Evolutionary conservation across 1,140 invertebrate genomes (phyloP).

Genomic region (Scaptomyza hsui): DNA sequence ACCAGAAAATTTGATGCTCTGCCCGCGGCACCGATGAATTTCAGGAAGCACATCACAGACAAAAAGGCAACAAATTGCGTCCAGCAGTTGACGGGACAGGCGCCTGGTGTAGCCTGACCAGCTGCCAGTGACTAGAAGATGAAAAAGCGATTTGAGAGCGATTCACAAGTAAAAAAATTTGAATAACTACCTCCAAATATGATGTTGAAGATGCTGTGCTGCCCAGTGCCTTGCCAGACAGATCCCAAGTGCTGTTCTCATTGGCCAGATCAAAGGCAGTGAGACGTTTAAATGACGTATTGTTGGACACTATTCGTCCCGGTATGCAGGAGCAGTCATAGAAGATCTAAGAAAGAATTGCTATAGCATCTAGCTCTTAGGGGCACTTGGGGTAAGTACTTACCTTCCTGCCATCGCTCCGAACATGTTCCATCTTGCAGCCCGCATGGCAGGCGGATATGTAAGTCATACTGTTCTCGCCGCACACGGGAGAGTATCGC

Average conservation of each 20-base stretch:
- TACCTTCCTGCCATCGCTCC: conserved; percentile 83
- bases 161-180: background rate
- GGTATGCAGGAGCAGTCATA: conserved; percentile 86
- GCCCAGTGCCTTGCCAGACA: background rate
- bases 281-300: conserved; percentile 57
- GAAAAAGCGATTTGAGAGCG: background rate
- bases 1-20: conserved; percentile 89
- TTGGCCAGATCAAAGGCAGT: conserved; percentile 52
- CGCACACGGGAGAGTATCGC: conserved; percentile 89
- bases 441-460: conserved; percentile 90
- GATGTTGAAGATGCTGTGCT: conserved; percentile 1
- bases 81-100: conserved; percentile 88
- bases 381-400: too few species aligned
- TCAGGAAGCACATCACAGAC: conserved; percentile 88
- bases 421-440: conserved; percentile 84
- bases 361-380: too few species aligned
- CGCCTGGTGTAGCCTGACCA: conserved; percentile 86
- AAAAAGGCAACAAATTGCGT: conserved; percentile 88
- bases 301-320: conserved; percentile 2
- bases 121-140: conserved; percentile 39
- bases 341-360: conserved; percentile 75
- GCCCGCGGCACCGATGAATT: conserved; percentile 88
- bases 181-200: conserved; percentile 48
- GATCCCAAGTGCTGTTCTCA: conserved; percentile 42
- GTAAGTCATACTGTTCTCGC: conserved; percentile 86